Conservation (phyloP, 2,888 invertebrate genomes). For the Pteria penguin region DNA sequence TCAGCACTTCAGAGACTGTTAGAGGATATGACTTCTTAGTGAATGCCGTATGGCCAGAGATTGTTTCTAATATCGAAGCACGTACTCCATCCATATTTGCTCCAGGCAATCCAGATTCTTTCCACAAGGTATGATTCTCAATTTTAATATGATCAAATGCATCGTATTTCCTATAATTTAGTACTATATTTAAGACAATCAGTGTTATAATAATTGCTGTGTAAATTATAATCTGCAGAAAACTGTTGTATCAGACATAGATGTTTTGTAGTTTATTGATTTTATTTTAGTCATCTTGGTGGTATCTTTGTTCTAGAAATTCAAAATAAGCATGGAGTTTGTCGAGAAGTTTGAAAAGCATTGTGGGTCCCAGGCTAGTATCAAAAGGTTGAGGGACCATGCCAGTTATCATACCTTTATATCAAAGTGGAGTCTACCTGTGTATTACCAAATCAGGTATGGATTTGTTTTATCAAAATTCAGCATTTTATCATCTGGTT, state of each 20-base stretch:
- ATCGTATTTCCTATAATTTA: too few relatives aligned
- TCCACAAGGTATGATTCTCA: conserved; percentile 85
- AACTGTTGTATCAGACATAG: too few relatives aligned
- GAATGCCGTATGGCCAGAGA: conserved; percentile 92
- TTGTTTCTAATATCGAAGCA: conserved; percentile 82
- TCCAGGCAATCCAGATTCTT: conserved; percentile 93
- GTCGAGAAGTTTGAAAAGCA: conserved; percentile 86
- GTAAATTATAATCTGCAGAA: too few relatives aligned
- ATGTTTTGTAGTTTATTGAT: too few relatives aligned
- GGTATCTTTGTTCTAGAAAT: conserved; percentile 82
- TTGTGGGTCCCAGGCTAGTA: conserved; percentile 84
- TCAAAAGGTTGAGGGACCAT: conserved; percentile 84
- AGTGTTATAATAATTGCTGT: too few relatives aligned
- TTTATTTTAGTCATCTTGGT: neutral
- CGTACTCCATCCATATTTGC: conserved; percentile 92
- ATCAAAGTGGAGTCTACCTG: conserved; percentile 94
- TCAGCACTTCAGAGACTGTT: conserved; percentile 79
- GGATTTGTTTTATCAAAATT: too few relatives aligned
- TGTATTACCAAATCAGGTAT: conserved; percentile 94
- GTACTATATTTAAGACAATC: too few relatives aligned
- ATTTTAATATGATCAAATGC: too few relatives aligned
- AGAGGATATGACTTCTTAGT: conserved; percentile 89
- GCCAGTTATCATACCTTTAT: conserved; percentile 89
- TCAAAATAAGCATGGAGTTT: conserved; percentile 89
- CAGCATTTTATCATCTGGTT: too few relatives aligned